These are phyloP conservation scores for Gryllus bimaculatus DNA, from an alignment of 1,140 invertebrate species.

Conservation along the genomic window DNA sequence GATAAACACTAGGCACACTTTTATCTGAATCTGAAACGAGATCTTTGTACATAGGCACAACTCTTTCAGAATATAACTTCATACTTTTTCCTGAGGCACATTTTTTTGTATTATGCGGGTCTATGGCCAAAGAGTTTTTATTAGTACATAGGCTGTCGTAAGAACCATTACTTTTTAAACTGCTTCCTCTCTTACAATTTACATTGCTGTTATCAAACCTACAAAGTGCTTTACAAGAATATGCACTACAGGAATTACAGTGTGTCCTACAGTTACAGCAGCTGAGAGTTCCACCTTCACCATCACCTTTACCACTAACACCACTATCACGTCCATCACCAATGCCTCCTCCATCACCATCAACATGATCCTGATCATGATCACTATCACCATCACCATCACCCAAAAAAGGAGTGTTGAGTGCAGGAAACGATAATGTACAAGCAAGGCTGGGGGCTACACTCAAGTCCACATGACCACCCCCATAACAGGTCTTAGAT, in stretches of 20 bases:
- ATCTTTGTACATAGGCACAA: not conserved
- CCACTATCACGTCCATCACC: not conserved
- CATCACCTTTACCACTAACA: not conserved
- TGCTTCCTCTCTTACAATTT: not conserved
- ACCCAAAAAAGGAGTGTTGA: not conserved
- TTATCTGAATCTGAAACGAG: not conserved
- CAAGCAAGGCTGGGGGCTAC: conserved; percentile 2
- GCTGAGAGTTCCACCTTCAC: not conserved
- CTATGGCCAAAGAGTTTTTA: not conserved
- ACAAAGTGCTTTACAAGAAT: not conserved
- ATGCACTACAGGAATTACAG: not conserved
- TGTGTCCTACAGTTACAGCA: not conserved
- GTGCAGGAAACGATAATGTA: not conserved
- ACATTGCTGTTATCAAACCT: not conserved
- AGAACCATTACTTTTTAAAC: not conserved
- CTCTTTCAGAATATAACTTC: not conserved
- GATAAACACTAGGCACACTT: not conserved
- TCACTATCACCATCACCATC: not conserved
- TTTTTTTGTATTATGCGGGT: not conserved
- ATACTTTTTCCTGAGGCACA: not conserved
- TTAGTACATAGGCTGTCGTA: not conserved
- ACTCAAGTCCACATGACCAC: not conserved
- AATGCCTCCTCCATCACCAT: not conserved
- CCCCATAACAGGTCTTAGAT: not conserved
- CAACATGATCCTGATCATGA: not conserved